These are phyloP conservation scores for Stenodema calcarata DNA, from an alignment of 2,888 invertebrate genomes.

Conservation along the genomic window DNA sequence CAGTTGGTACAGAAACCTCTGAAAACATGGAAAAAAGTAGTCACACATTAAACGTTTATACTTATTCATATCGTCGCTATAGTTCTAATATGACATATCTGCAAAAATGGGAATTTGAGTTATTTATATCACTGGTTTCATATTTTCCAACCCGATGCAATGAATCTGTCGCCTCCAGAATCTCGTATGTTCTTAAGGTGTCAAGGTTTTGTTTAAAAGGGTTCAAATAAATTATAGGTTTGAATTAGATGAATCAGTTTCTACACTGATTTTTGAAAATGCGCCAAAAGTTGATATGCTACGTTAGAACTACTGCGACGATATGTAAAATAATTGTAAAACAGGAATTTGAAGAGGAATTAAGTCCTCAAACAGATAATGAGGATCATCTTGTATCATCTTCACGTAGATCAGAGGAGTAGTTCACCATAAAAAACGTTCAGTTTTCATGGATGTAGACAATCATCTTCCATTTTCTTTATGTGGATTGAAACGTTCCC, in stretches of 20 bases:
- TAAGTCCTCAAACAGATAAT: neutral
- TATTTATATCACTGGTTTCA: neutral
- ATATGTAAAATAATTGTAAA: neutral
- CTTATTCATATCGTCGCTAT: neutral
- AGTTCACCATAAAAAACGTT: constrained; percentile 8
- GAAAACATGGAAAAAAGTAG: neutral
- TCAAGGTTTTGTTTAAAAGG: too few relatives aligned
- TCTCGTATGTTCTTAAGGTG: too few relatives aligned
- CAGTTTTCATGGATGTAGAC: neutral
- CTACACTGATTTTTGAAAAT: too few relatives aligned
- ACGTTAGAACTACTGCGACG: too few relatives aligned
- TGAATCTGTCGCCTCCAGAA: too few relatives aligned
- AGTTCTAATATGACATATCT: neutral
- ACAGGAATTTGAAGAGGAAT: neutral
- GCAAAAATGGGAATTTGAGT: neutral
- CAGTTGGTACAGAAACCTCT: too few relatives aligned
- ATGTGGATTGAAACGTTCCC: neutral
- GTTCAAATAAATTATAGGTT: too few relatives aligned
- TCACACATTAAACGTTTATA: neutral
- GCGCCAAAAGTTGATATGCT: too few relatives aligned
- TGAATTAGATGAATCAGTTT: too few relatives aligned
- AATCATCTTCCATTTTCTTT: constrained; percentile 4
- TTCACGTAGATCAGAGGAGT: neutral
- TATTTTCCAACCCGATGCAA: too few relatives aligned
- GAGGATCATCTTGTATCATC: neutral